phyloP scores from a whole-genome alignment of 2,888 invertebrate species.

The Corbicula japonica region DNA sequence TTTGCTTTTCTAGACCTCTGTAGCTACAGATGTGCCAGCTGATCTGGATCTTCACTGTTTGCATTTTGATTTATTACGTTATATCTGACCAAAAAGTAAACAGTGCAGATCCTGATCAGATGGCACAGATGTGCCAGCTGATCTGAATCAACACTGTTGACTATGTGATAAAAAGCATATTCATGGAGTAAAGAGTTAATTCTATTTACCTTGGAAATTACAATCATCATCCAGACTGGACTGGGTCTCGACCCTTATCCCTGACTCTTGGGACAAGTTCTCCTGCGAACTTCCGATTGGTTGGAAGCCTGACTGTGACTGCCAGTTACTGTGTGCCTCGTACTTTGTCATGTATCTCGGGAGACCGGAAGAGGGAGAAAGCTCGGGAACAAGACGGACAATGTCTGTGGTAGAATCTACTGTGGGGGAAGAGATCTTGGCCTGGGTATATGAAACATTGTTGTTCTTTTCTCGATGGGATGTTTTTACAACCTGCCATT shows the following conservation, averaged over 20 bases:
- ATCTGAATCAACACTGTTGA: no score
- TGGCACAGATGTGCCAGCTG: no score
- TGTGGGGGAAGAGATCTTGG: constrained; percentile 79
- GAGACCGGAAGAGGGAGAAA: not conserved
- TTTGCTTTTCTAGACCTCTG: no score
- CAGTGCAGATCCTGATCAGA: no score
- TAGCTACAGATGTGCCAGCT: no score
- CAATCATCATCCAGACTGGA: constrained; percentile 48
- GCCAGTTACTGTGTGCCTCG: constrained; percentile 18
- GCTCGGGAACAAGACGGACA: constrained; percentile 24
- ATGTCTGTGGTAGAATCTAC: constrained; percentile 78
- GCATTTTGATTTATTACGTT: no score
- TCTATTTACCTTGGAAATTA: constrained; percentile 47
- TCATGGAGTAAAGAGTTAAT: no score
- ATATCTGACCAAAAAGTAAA: no score
- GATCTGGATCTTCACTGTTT: no score
- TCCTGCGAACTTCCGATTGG: constrained; percentile 47
- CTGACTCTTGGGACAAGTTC: constrained; percentile 52
- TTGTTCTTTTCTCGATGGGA: constrained; percentile 28
- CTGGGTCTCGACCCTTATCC: constrained; percentile 56
- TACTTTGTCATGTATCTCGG: constrained; percentile 2
- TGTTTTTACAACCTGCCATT: constrained; percentile 18
- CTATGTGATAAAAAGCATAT: no score
- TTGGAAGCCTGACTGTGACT: constrained; percentile 46
- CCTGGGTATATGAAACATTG: no score